These are phyloP conservation scores for Bombus ignitus DNA, from an alignment of 1,140 invertebrate species.

Conservation along the genomic window DNA sequence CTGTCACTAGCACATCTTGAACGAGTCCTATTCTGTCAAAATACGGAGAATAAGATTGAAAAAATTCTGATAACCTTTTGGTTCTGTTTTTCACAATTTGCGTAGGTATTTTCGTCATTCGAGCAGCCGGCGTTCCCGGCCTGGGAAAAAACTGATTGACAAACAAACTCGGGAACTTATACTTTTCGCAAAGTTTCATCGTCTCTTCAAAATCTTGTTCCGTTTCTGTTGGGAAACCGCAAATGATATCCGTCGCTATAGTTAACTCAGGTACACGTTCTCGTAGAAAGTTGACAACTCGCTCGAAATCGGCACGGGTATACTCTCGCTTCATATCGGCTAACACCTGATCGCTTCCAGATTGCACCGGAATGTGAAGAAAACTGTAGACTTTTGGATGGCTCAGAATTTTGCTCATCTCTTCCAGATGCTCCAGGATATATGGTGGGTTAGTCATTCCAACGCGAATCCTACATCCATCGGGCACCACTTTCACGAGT, in stretches of 20 bases:
- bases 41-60: conserved; percentile 96
- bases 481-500: conserved; percentile 95
- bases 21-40: conserved; percentile 88
- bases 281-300: conserved; percentile 93
- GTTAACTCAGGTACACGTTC: conserved; percentile 92
- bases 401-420: conserved; percentile 94
- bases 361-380: conserved; percentile 98
- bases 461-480: conserved; percentile 93
- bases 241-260: conserved; percentile 99
- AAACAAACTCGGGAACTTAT: conserved; percentile 96
- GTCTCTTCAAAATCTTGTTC: conserved; percentile 95
- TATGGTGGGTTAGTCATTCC: conserved; percentile 99
- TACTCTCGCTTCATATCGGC: conserved; percentile 99
- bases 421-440: conserved; percentile 96
- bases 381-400: conserved; percentile 97
- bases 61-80: conserved; percentile 94
- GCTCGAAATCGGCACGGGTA: conserved; percentile 92
- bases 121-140: conserved; percentile 97
- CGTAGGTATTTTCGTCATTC: conserved; percentile 91
- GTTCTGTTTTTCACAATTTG: conserved; percentile 95
- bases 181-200: conserved; percentile 91
- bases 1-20: conserved; percentile 95
- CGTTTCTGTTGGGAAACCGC: conserved; percentile 99
- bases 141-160: conserved; percentile 99
- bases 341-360: conserved; percentile 96